phyloP scores from a whole-genome alignment of 1,140 invertebrate genomes.

The Notospermus geniculatus region DNA sequence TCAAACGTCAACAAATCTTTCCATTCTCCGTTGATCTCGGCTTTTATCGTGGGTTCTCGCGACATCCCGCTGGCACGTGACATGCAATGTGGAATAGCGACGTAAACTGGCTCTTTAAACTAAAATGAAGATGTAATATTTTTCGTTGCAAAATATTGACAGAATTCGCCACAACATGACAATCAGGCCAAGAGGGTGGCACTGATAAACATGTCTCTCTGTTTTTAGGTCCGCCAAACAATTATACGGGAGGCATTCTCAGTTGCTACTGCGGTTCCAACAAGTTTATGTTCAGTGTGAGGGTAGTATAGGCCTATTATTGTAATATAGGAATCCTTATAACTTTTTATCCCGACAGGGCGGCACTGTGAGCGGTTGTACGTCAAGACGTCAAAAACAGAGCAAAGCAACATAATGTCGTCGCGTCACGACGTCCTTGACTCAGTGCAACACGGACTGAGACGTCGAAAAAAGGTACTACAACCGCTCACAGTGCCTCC shows the following conservation, averaged over 20 bases:
- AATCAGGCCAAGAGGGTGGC: background rate
- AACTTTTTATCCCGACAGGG: no score
- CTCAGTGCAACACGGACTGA: no score
- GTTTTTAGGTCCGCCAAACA: background rate
- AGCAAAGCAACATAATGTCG: no score
- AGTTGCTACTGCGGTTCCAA: background rate
- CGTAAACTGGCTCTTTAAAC: slow-evolving; percentile 24
- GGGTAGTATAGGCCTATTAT: no score
- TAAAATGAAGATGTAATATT: background rate
- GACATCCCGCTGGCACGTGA: slow-evolving; percentile 27
- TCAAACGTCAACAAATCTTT: slow-evolving; percentile 36
- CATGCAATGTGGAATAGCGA: slow-evolving; percentile 29
- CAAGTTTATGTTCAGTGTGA: background rate
- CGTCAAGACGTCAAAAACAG: no score
- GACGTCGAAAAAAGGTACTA: no score
- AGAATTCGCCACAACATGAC: slow-evolving; percentile 2
- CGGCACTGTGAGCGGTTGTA: no score
- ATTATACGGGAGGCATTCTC: background rate
- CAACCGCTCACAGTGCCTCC: no score
- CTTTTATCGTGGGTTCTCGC: slow-evolving; percentile 45
- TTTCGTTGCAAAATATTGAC: background rate
- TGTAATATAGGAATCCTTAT: no score
- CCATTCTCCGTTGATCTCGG: slow-evolving; percentile 40
- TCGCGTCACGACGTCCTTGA: no score
- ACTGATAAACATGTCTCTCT: background rate